Percentiles rank a stretch among this genome's conserved stretches.
Evolutionary conservation across 1,140 invertebrate species (phyloP).

Genomic region (Triops longicaudatus): DNA sequence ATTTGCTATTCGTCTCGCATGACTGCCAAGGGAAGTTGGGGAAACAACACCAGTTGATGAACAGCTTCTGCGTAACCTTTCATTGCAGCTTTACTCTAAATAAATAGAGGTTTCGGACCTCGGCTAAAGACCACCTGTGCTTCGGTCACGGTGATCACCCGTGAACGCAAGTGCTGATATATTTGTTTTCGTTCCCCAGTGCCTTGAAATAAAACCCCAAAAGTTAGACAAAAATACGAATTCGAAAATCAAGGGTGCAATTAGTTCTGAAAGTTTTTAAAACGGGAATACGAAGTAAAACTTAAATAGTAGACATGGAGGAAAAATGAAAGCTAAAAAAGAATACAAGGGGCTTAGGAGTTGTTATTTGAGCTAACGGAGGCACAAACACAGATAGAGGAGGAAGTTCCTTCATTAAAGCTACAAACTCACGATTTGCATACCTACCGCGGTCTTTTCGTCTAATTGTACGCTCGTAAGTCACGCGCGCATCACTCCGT

Average conservation of each 20-base stretch:
- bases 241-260: too few species aligned
- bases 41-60: background rate
- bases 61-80: background rate
- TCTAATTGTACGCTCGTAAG: slow-evolving; percentile 5
- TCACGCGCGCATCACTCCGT: background rate
- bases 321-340: background rate
- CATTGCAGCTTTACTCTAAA: background rate
- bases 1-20: background rate
- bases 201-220: background rate
- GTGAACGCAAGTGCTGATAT: background rate
- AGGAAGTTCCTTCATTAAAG: slow-evolving; percentile 15
- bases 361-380: slow-evolving; percentile 6
- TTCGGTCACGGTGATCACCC: background rate
- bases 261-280: too few species aligned
- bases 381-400: background rate
- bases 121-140: background rate
- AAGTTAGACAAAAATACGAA: too few species aligned
- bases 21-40: background rate
- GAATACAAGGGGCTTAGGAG: background rate
- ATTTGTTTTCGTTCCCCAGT: slow-evolving; percentile 8
- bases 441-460: background rate
- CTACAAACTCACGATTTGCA: slow-evolving; percentile 6
- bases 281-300: too few species aligned
- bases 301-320: too few species aligned
- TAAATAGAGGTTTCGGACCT: background rate